Evolutionary conservation across 2,797 vertebrate genomes (phyloP), one percentile per base, ranked within the genome.

Genomic region (Argyrosomus regius): DNA sequence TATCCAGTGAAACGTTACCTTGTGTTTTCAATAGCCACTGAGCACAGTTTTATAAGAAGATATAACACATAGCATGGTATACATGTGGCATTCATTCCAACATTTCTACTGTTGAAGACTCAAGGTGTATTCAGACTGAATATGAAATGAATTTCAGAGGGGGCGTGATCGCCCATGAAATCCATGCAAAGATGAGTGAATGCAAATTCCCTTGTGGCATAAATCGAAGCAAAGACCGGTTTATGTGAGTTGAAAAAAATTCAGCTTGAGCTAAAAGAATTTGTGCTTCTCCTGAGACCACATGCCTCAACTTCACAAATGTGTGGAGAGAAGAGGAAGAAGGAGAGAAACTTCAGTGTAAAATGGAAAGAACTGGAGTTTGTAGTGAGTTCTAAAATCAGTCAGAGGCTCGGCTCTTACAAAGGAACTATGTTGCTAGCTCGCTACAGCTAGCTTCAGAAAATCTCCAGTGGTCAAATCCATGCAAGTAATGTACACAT

Each of bases 321-420:
- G 26, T 45, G 4, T 56, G 24, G 48, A 60, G n/a, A 20, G 22
- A 10, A 41, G 18, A 45, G 20, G 3, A 24, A 20, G 43, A 14
- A 24, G 3, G 7, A 60, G 9, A 43, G 4, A 17, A 58, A 58
- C 14, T 13, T 50, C 17, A 41, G 54, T 9, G 5, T 9, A 61
- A 43, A 24, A 6, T 24, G 31, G 18, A 41, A 26, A 43, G 24
- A 58, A 10, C 10, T 17, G 3, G 14, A n/a, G 43, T 54, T 49
- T 50, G 50, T 43, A 18, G 14, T 35, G 26, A 13, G 9, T 24
- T 28, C 8, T 46, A 50, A 54, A 58, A 43, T 68, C 18, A 62
- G 28, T 62, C 39, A 26, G 74, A 46, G 48, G 59, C 50, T 57
- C 24, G 69, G 48, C 49, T 54, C 48, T 53, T 48, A 6, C 48